These are phyloP conservation scores for Geopemphigus sp. DNA, from an alignment of 1,140 invertebrate species.

Conservation along the genomic window DNA sequence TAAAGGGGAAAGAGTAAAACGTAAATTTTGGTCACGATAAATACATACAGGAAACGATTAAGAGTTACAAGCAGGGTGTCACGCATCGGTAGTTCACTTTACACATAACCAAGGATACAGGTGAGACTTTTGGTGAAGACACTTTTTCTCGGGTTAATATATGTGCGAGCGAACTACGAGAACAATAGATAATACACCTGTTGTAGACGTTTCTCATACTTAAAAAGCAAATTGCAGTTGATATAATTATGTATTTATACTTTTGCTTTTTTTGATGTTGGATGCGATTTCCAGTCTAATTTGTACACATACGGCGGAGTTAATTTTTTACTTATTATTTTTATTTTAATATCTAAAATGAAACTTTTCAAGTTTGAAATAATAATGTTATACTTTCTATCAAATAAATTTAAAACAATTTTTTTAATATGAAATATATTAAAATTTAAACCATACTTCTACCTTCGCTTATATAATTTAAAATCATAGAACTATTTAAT, in stretches of 20 bases:
- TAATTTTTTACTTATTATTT: neutral
- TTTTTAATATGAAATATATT: neutral
- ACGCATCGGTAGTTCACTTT: conserved; percentile 35
- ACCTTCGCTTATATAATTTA: neutral
- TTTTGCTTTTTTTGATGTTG: conserved; percentile 33
- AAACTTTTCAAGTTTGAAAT: neutral
- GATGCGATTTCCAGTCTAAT: conserved; percentile 25
- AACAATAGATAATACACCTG: conserved; percentile 49
- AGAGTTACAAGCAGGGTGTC: conserved; percentile 48
- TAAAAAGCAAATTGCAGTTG: conserved; percentile 45
- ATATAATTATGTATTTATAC: conserved; percentile 30
- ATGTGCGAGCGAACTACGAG: conserved; percentile 31
- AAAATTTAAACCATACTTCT: neutral
- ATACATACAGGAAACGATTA: conserved; percentile 47
- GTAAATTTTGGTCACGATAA: conserved; percentile 13
- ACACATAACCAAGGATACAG: conserved; percentile 29
- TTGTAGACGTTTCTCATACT: conserved; percentile 42
- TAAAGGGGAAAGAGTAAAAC: neutral
- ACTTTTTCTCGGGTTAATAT: conserved; percentile 44
- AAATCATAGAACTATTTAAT: too few relatives aligned
- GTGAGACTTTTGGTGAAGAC: conserved; percentile 48
- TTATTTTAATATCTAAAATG: neutral
- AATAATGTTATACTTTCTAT: neutral
- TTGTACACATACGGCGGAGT: neutral
- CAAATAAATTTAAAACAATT: neutral